Base-by-base conservation (phyloP, 2,888 invertebrate genomes). In the Panorpa germanica region DNA sequence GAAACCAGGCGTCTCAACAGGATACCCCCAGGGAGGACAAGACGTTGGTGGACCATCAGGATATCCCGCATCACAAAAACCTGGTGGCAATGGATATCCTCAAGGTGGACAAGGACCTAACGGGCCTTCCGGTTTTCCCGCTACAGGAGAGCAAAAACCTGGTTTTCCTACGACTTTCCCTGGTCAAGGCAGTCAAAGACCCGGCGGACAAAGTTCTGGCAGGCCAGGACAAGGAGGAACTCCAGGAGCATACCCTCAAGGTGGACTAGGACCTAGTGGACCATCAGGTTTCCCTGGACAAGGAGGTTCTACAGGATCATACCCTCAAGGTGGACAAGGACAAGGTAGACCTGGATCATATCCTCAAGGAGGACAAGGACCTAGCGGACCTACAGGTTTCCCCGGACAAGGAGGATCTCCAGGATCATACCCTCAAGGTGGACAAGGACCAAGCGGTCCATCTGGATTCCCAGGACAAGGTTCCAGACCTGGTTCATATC, bases 401-500 rank as follows among this genome's bases (percentile, higher is more conserved):
- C n/a, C n/a, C n/a, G n/a, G n/a, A n/a, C 38, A 39, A 32, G 41
- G 38, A 34, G 35, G 39, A 37, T 31, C 39, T 26, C 32, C 37
- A 39, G 37, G 42, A 36, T 37, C 39, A 34, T 35, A 32, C 33
- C 40, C 43, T 15, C 44, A 44, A 26, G 39, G 43, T 28, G 43
- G 45, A 31, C 43, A 39, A 30, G 42, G 44, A 13, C 41, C 42
- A 13, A 38, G 37, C 12, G 28, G 39, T 28, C 20, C 34, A 16
- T 21, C 24, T 8, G 32, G 37, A 7, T 17, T 16, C 14, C 43
- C 43, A 23, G 38, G 42, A n/a, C n/a, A n/a, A 28, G 41, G 42
- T 32, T 42, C 40, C 27, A 38, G 39, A 20, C 42, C 37, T 11
- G 33, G 37, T 8, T 33, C 29, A 7, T 39, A 17, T 31, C 35